A percentile compares a stretch with the other conserved stretches of the same genome.
Evolutionary conservation across 1,140 invertebrate genomes (phyloP).

Genomic region (Phymastichus coffea): DNA sequence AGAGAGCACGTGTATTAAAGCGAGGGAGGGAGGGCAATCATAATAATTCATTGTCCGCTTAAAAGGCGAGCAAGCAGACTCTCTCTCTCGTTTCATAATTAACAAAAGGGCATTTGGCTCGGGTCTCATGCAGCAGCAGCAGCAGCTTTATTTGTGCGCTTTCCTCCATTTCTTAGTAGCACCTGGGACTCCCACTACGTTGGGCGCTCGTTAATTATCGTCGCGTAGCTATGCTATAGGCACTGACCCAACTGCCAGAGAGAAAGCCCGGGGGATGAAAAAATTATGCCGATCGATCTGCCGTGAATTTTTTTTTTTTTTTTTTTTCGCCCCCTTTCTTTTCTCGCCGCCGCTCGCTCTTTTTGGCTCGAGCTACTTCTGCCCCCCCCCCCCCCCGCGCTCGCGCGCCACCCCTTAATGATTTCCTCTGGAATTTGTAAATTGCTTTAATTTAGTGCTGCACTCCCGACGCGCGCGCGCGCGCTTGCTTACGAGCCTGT

Average conservation of each 20-base stretch:
- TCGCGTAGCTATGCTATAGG: background rate
- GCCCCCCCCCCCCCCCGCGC: background rate
- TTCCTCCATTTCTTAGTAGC: constrained; percentile 15
- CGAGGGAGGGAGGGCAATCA: no score
- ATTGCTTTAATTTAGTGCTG: background rate
- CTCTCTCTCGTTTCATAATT: constrained; percentile 20
- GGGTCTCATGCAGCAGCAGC: background rate
- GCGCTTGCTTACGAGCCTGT: no score
- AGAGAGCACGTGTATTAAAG: no score
- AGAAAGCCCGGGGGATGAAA: no score
- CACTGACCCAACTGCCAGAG: constrained; percentile 7
- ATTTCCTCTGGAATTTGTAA: background rate
- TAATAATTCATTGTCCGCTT: constrained; percentile 24
- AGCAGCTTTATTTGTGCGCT: constrained; percentile 9
- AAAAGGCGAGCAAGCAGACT: no score
- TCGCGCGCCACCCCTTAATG: background rate
- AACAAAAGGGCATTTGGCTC: constrained; percentile 20
- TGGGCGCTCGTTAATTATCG: constrained; percentile 22
- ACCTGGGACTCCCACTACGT: constrained; percentile 13
- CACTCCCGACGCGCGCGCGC: background rate
- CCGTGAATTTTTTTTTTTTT: background rate
- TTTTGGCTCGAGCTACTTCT: background rate
- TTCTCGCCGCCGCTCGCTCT: background rate
- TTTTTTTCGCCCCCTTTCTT: background rate
- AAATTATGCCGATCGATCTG: constrained; percentile 19